Evolutionary conservation across 2,888 invertebrate genomes (phyloP).

Genomic region (Platynereis dumerilii): DNA sequence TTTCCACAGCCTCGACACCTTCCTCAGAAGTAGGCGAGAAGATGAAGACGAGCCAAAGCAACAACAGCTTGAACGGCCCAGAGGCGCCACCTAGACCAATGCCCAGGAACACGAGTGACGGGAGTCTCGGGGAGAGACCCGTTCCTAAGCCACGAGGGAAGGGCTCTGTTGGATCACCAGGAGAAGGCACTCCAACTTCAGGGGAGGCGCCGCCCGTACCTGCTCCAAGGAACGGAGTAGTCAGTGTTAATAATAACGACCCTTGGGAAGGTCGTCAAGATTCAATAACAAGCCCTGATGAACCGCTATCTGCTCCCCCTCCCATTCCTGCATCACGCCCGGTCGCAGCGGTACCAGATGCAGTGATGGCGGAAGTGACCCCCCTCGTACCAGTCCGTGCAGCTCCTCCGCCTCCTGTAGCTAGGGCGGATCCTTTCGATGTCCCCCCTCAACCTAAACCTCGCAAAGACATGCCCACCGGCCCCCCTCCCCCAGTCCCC

Average conservation of each 20-base stretch:
- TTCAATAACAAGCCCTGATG: too few species aligned
- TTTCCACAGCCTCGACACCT: background rate
- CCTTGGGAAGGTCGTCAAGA: too few species aligned
- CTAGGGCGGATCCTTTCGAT: background rate
- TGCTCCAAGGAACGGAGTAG: background rate
- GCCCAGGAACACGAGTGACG: constrained; percentile 21
- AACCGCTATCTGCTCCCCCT: too few species aligned
- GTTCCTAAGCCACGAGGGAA: constrained; percentile 3
- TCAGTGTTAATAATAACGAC: too few species aligned
- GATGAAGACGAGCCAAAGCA: background rate
- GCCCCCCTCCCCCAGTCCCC: constrained; percentile 21
- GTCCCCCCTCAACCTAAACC: constrained; percentile 5
- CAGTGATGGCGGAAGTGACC: background rate
- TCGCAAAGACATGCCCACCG: constrained; percentile 1
- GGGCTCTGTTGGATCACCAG: constrained; percentile 4
- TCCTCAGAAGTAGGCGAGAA: background rate
- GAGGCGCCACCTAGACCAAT: constrained; percentile 11
- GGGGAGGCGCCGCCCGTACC: background rate
- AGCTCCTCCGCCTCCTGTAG: background rate
- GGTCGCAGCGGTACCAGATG: background rate
- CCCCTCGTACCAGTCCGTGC: constrained; percentile 1
- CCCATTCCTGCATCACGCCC: background rate
- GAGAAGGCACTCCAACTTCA: background rate
- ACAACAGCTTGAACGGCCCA: background rate
- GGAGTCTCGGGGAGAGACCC: constrained; percentile 12